phyloP scores from a whole-genome alignment of 64 coral and sea anemone species.

The Orbicella faveolata region DNA sequence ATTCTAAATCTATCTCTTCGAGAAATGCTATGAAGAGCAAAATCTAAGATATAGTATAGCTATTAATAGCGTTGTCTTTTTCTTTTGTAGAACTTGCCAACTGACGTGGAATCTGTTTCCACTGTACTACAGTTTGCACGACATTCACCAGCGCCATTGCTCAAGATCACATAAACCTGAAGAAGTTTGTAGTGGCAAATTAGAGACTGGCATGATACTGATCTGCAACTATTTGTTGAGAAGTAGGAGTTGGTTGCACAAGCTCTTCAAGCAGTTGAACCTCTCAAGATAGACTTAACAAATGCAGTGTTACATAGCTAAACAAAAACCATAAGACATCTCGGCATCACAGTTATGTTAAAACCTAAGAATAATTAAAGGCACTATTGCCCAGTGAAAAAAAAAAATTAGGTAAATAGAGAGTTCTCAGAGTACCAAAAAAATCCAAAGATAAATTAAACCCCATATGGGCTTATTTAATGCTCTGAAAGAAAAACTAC shows the following conservation, averaged over 20 bases:
- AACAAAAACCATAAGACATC: not conserved
- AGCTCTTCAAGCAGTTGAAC: not conserved
- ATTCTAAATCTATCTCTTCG: not conserved
- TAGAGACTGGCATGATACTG: not conserved
- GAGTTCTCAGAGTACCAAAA: too few species aligned
- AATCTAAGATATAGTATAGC: not conserved
- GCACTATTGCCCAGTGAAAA: too few species aligned
- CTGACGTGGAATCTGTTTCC: conserved; percentile 38
- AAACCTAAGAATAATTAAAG: too few species aligned
- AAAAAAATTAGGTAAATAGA: too few species aligned
- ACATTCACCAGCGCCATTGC: conserved; percentile 40
- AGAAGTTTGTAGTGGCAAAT: not conserved
- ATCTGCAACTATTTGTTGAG: not conserved
- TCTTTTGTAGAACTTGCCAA: conserved; percentile 38
- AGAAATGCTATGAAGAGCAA: not conserved
- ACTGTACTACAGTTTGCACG: conserved; percentile 39
- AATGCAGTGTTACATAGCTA: not conserved
- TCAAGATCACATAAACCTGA: conserved; percentile 52
- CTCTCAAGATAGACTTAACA: not conserved
- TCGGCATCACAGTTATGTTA: too few species aligned
- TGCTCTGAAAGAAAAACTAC: not conserved
- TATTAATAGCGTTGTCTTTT: not conserved
- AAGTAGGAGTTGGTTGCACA: not conserved
- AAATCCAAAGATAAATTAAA: not conserved
- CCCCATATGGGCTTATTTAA: not conserved